phyloP scores from a whole-genome alignment of 2,888 invertebrate species.

The Pyrgus malvae region DNA sequence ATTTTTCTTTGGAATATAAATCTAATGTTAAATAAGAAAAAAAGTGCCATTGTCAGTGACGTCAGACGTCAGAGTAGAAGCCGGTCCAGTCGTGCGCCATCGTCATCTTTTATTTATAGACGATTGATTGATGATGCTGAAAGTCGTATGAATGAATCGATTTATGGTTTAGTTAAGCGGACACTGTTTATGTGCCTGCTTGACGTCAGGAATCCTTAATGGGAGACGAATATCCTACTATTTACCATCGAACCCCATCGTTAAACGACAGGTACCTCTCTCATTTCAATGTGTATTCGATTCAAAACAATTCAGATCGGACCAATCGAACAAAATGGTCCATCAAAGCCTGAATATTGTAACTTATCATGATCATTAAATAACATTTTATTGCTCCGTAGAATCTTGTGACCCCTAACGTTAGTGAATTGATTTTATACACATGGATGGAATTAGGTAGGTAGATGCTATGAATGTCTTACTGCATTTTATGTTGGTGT shows the following conservation, averaged over 20 bases:
- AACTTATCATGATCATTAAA: not conserved
- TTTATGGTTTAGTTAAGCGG: slow-evolving; percentile 64
- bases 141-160: slow-evolving; percentile 74
- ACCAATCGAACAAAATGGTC: slow-evolving; percentile 7
- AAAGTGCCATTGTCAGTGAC: slow-evolving; percentile 54
- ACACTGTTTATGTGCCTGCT: slow-evolving; percentile 60
- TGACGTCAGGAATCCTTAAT: slow-evolving; percentile 71
- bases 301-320: slow-evolving; percentile 4
- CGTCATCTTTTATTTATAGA: slow-evolving; percentile 74
- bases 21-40: slow-evolving; percentile 38
- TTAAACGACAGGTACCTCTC: slow-evolving; percentile 2
- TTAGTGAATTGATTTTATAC: too few relatives aligned
- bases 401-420: too few relatives aligned
- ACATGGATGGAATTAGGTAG: too few relatives aligned
- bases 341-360: too few relatives aligned
- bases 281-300: slow-evolving; percentile 9
- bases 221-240: slow-evolving; percentile 47
- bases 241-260: slow-evolving; percentile 21
- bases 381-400: too few relatives aligned
- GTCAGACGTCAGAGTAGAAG: slow-evolving; percentile 60
- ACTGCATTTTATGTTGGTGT: too few relatives aligned
- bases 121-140: slow-evolving; percentile 72
- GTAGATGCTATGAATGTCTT: too few relatives aligned
- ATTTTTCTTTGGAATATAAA: slow-evolving; percentile 38
- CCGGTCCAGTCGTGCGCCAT: slow-evolving; percentile 52